Conservation (phyloP, 2,888 invertebrate species). For the Mesorhabditis belari region DNA sequence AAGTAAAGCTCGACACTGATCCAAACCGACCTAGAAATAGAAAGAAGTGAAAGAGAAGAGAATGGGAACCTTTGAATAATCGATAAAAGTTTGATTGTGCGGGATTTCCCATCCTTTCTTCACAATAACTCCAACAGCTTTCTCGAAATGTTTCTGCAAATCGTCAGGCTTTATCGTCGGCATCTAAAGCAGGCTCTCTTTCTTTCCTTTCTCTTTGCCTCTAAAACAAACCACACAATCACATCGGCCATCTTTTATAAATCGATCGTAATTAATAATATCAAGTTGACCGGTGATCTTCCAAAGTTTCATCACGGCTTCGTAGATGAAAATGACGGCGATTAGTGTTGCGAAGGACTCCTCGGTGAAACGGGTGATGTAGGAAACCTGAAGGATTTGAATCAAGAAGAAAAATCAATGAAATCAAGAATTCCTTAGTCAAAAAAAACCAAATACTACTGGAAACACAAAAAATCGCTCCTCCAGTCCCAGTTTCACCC, state of each 20-base stretch:
- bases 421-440: too few species aligned
- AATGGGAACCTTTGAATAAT: conserved; percentile 10
- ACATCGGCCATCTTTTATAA: conserved; percentile 15
- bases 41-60: not conserved
- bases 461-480: too few species aligned
- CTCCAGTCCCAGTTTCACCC: too few species aligned
- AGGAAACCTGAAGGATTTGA: conserved; percentile 60
- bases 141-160: conserved; percentile 12
- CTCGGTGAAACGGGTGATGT: conserved; percentile 88
- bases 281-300: conserved; percentile 56
- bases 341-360: conserved; percentile 95
- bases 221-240: conserved; percentile 2
- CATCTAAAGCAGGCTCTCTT: not conserved
- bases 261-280: conserved; percentile 34
- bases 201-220: too few species aligned
- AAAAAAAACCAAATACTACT: too few species aligned
- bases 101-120: conserved; percentile 7
- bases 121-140: conserved; percentile 14
- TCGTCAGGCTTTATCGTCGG: not conserved
- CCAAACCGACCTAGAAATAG: conserved; percentile 23
- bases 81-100: conserved; percentile 19
- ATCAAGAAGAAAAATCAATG: not conserved
- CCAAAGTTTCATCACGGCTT: conserved; percentile 75
- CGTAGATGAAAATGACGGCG: conserved; percentile 88
- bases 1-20: conserved; percentile 41